Evolutionary conservation across 2,113 vertebrate genomes (phyloP).

Genomic region (Ctenomys sociabilis): DNA sequence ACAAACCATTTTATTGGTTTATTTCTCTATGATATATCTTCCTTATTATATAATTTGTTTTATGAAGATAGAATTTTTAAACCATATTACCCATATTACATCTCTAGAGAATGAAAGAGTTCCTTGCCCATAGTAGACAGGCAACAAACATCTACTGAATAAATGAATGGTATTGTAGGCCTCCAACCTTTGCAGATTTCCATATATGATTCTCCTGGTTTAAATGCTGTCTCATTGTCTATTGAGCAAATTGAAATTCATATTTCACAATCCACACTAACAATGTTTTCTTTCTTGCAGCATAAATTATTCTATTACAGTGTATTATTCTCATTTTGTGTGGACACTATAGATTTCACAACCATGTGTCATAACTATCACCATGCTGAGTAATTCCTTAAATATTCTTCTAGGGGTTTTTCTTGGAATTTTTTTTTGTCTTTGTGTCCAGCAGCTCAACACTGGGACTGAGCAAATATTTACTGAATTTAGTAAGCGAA

Average conservation of each 20-base stretch:
- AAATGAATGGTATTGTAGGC: background rate
- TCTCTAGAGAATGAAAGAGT: background rate
- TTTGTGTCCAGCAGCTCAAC: background rate
- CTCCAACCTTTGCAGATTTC: background rate
- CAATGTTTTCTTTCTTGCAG: background rate
- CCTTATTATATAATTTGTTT: background rate
- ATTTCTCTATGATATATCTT: background rate
- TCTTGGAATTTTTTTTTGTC: background rate
- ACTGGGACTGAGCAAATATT: background rate
- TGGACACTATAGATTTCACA: background rate
- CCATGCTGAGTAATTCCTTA: background rate
- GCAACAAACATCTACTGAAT: background rate
- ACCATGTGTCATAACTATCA: background rate
- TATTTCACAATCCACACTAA: slow-evolving; percentile 27
- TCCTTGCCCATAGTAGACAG: background rate
- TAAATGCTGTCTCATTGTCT: background rate
- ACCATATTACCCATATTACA: background rate
- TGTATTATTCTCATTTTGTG: slow-evolving; percentile 18
- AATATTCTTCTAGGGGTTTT: background rate
- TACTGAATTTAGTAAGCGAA: slow-evolving; percentile 30
- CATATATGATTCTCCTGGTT: background rate
- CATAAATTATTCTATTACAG: background rate
- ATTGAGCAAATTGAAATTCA: background rate
- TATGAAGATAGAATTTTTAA: background rate
- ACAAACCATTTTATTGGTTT: background rate